Conservation (phyloP, 2,797 vertebrate species). For the Fringilla coelebs region DNA sequence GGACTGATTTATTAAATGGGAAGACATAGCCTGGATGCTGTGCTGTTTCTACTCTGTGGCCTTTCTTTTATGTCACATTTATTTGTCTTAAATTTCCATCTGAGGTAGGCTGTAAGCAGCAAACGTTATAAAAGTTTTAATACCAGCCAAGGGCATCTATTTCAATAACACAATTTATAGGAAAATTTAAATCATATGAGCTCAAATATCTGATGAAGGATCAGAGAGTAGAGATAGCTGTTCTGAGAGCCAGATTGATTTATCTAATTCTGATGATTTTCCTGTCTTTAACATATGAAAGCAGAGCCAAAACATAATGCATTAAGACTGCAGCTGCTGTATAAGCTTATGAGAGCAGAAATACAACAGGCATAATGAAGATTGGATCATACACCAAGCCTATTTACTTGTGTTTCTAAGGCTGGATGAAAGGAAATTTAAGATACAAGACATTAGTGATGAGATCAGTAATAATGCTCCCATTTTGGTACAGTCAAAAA, state of each 20-base stretch:
- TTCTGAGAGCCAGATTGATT: conserved; percentile 39
- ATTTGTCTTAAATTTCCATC: conserved; percentile 1
- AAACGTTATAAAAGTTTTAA: neutral
- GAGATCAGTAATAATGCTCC: conserved; percentile 14
- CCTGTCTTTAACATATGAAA: conserved; percentile 44
- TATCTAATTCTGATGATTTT: conserved; percentile 40
- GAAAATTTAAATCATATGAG: conserved; percentile 10
- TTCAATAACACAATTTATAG: neutral
- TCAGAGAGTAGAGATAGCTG: neutral
- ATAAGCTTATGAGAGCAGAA: conserved; percentile 26
- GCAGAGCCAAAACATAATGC: conserved; percentile 34
- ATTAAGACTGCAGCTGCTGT: conserved; percentile 37
- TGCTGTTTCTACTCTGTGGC: neutral
- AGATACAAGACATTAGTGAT: neutral
- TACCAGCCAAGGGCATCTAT: conserved; percentile 21
- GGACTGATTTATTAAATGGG: neutral
- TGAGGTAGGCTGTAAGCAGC: neutral
- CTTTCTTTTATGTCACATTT: neutral
- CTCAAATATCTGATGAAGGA: neutral
- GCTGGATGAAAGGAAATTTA: neutral
- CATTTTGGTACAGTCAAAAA: neutral
- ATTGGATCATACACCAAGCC: neutral
- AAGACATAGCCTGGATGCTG: neutral
- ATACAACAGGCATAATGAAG: conserved; percentile 18
- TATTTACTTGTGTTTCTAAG: neutral